phyloP scores from a whole-genome alignment of 2,888 invertebrate species.

The Pocota personata region DNA sequence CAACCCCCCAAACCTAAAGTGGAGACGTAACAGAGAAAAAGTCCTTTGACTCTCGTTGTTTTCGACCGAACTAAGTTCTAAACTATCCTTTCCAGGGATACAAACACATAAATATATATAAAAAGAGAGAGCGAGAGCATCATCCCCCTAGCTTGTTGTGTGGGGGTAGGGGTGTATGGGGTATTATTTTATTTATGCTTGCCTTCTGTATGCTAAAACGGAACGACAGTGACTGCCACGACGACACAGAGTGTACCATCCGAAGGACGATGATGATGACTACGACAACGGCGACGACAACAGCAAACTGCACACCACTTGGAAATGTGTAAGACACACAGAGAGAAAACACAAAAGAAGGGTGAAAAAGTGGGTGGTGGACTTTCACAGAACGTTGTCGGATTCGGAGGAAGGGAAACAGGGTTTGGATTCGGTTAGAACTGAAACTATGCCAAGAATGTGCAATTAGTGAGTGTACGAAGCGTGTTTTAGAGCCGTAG shows the following conservation, averaged over 20 bases:
- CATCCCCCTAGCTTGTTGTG: slow-evolving; percentile 5
- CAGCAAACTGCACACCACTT: slow-evolving; percentile 70
- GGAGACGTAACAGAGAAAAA: slow-evolving; percentile 15
- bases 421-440: slow-evolving; percentile 83
- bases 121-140: neutral
- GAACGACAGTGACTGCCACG: slow-evolving; percentile 42
- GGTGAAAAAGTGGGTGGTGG: slow-evolving; percentile 50
- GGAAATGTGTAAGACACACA: slow-evolving; percentile 67
- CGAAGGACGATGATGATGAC: slow-evolving; percentile 64
- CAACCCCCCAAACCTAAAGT: slow-evolving; percentile 27
- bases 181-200: slow-evolving; percentile 71
- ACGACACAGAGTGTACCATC: slow-evolving; percentile 39
- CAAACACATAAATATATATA: neutral
- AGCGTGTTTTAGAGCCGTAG: slow-evolving; percentile 76
- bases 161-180: slow-evolving; percentile 7
- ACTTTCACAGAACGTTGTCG: slow-evolving; percentile 56
- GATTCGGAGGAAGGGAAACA: slow-evolving; percentile 81
- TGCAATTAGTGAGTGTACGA: slow-evolving; percentile 92
- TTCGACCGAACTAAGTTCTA: slow-evolving; percentile 64
- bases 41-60: slow-evolving; percentile 61
- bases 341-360: slow-evolving; percentile 62
- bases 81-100: slow-evolving; percentile 62
- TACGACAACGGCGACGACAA: slow-evolving; percentile 42
- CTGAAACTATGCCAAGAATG: slow-evolving; percentile 98
- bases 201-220: slow-evolving; percentile 69